Percentiles rank a stretch among this genome's conserved stretches.
These are phyloP conservation scores for Alloplasta piceator DNA, from an alignment of 2,888 invertebrate genomes.

Conservation along the genomic window DNA sequence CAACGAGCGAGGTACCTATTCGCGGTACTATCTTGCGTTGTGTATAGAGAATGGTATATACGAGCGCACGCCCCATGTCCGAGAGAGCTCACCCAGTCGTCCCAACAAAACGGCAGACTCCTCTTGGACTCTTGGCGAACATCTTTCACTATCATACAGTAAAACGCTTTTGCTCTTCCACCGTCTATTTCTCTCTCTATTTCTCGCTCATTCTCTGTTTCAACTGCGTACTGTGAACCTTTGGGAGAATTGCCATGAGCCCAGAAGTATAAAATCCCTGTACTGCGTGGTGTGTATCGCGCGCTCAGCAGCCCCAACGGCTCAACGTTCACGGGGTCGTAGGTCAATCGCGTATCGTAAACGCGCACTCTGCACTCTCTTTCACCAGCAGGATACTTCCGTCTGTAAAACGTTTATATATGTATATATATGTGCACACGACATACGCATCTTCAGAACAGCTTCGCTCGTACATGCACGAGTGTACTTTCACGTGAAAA, in stretches of 20 bases:
- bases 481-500: constrained; percentile 66
- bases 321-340: constrained; percentile 65
- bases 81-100: constrained; percentile 56
- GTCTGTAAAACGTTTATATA: constrained; percentile 24
- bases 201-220: constrained; percentile 6
- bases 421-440: neutral
- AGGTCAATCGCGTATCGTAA: constrained; percentile 68
- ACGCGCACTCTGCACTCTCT: constrained; percentile 65
- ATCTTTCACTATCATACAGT: constrained; percentile 55
- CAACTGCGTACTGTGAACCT: constrained; percentile 27
- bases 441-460: constrained; percentile 67
- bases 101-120: constrained; percentile 50
- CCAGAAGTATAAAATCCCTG: constrained; percentile 46
- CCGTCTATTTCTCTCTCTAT: constrained; percentile 17
- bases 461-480: constrained; percentile 53
- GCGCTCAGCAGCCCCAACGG: constrained; percentile 50
- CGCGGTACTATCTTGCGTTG: constrained; percentile 34
- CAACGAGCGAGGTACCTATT: constrained; percentile 61
- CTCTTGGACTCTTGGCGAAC: constrained; percentile 54
- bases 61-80: constrained; percentile 64
- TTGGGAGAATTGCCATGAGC: constrained; percentile 42
- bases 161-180: constrained; percentile 49
- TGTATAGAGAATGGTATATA: constrained; percentile 51
- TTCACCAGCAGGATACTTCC: constrained; percentile 38
- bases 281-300: constrained; percentile 27